These are phyloP conservation scores for Macropus fuliginosus DNA, from an alignment of 2,797 vertebrate species.

Conservation along the genomic window DNA sequence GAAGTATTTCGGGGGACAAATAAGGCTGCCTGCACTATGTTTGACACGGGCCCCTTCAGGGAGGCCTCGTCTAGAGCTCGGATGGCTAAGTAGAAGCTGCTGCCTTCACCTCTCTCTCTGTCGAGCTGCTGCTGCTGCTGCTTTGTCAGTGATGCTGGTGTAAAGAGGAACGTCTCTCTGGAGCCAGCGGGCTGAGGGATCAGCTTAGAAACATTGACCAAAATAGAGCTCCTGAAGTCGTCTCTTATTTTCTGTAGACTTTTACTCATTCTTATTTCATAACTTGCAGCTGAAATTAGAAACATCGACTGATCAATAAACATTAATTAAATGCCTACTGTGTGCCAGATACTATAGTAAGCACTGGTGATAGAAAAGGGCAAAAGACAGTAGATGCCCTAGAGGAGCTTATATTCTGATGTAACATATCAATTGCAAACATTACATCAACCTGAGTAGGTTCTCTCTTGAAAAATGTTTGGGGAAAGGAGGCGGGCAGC, in stretches of 20 bases:
- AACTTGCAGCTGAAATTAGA: slow-evolving; percentile 81
- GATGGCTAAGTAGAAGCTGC: slow-evolving; percentile 80
- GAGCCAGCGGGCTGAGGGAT: slow-evolving; percentile 77
- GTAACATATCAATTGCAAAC: neutral
- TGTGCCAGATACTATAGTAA: neutral
- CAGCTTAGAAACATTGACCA: slow-evolving; percentile 76
- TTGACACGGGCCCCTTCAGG: slow-evolving; percentile 82
- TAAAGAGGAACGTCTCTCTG: slow-evolving; percentile 80
- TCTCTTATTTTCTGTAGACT: slow-evolving; percentile 74
- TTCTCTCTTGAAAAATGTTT: slow-evolving; percentile 20
- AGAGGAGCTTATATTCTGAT: neutral
- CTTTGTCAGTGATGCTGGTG: slow-evolving; percentile 51
- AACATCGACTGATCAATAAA: neutral
- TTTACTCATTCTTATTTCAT: slow-evolving; percentile 84
- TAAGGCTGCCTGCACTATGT: slow-evolving; percentile 77
- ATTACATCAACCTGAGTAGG: slow-evolving; percentile 1
- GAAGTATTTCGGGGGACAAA: slow-evolving; percentile 41
- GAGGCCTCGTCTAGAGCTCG: slow-evolving; percentile 70
- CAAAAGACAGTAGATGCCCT: neutral
- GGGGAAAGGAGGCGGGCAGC: slow-evolving; percentile 49
- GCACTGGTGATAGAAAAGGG: neutral
- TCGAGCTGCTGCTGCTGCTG: slow-evolving; percentile 36
- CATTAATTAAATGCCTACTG: neutral
- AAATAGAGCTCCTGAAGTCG: slow-evolving; percentile 76
- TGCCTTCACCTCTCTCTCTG: slow-evolving; percentile 60